phyloP scores from a whole-genome alignment of 2,888 invertebrate genomes.

The Eupithecia abbreviata region DNA sequence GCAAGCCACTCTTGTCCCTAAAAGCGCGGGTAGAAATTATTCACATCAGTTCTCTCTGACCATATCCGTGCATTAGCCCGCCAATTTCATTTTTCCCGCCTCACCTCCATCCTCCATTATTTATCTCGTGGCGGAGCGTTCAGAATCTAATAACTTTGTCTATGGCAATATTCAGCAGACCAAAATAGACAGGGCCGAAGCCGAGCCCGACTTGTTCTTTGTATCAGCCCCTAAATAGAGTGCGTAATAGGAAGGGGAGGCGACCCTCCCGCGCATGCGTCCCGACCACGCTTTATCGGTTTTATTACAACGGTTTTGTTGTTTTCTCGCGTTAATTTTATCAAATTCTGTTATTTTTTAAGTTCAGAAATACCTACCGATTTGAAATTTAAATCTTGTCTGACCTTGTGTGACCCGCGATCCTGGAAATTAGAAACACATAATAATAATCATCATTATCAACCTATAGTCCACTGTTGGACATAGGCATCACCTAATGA shows the following conservation, averaged over 20 bases:
- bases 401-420: no score
- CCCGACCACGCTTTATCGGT: slow-evolving; percentile 68
- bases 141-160: slow-evolving; percentile 74
- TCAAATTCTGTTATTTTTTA: slow-evolving; percentile 40
- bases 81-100: slow-evolving; percentile 50
- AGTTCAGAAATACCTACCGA: slow-evolving; percentile 14
- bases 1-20: neutral
- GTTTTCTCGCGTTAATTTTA: slow-evolving; percentile 62
- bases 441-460: no score
- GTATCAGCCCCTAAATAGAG: slow-evolving; percentile 83
- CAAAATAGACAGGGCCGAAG: slow-evolving; percentile 76
- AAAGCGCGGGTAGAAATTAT: slow-evolving; percentile 4
- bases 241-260: slow-evolving; percentile 81
- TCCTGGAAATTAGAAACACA: no score
- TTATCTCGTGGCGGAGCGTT: slow-evolving; percentile 54
- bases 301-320: slow-evolving; percentile 77
- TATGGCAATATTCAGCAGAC: slow-evolving; percentile 78
- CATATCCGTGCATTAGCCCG: slow-evolving; percentile 43
- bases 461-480: no score
- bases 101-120: slow-evolving; percentile 45
- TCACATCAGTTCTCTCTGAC: slow-evolving; percentile 12
- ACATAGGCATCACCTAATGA: no score
- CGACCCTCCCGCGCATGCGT: slow-evolving; percentile 71
- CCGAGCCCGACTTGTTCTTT: slow-evolving; percentile 69
- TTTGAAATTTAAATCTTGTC: neutral